These are phyloP conservation scores for Notothenia rossii DNA, from an alignment of 2,113 vertebrate species.

Conservation along the genomic window DNA sequence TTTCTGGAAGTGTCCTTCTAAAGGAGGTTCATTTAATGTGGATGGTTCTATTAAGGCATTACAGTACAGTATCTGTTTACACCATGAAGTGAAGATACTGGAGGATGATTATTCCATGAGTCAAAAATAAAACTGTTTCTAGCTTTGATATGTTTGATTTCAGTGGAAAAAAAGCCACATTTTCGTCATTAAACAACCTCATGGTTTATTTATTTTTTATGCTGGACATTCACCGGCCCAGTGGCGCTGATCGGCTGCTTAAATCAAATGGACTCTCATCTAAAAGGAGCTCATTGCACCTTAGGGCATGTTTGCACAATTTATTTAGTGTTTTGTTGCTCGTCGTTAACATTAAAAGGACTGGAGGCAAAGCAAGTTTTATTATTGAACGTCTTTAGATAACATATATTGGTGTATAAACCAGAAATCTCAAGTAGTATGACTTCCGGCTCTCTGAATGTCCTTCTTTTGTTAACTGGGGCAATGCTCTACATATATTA, in stretches of 20 bases:
- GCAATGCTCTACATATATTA: slow-evolving; percentile 10
- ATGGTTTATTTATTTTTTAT: slow-evolving; percentile 29
- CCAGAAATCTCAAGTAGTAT: slow-evolving; percentile 1
- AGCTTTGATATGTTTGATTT: slow-evolving; percentile 34
- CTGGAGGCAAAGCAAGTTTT: slow-evolving; percentile 1
- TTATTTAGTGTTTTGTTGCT: slow-evolving; percentile 9
- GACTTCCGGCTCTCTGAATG: slow-evolving; percentile 9
- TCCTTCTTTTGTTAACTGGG: slow-evolving; percentile 12
- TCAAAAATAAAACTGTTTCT: slow-evolving; percentile 37
- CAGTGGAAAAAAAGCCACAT: slow-evolving; percentile 31
- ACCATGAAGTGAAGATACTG: slow-evolving; percentile 53
- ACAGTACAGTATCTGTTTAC: slow-evolving; percentile 70
- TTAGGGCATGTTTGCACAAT: slow-evolving; percentile 20
- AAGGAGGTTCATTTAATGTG: slow-evolving; percentile 60
- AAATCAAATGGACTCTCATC: slow-evolving; percentile 17
- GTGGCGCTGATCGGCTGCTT: slow-evolving; percentile 29
- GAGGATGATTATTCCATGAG: slow-evolving; percentile 63
- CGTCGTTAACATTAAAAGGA: slow-evolving; percentile 10
- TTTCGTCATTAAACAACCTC: slow-evolving; percentile 24
- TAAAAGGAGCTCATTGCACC: slow-evolving; percentile 38
- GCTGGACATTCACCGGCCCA: slow-evolving; percentile 9
- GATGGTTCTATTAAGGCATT: slow-evolving; percentile 80
- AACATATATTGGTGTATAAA: neutral
- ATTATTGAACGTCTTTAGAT: neutral
- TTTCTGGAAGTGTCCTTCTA: slow-evolving; percentile 45